These are phyloP conservation scores for Pygoscelis antarcticus DNA, from an alignment of 2,113 vertebrate species.

Conservation along the genomic window DNA sequence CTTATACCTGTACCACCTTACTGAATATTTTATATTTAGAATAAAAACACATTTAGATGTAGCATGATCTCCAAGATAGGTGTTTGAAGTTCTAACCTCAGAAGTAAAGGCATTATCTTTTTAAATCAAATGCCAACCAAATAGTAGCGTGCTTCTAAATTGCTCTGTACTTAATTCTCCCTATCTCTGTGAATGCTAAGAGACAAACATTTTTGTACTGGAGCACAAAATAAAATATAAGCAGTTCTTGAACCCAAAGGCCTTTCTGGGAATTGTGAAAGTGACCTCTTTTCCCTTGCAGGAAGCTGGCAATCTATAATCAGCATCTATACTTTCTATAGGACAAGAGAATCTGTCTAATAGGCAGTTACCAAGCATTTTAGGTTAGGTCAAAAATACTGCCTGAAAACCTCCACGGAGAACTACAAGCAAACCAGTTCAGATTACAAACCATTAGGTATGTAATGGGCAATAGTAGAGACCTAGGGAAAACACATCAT, in stretches of 20 bases:
- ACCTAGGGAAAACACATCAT: not conserved
- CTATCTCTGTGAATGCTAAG: not conserved
- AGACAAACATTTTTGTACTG: not conserved
- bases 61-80: not conserved
- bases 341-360: not conserved
- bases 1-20: not conserved
- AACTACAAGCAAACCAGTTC: not conserved
- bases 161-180: not conserved
- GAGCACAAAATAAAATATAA: not conserved
- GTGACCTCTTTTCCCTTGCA: not conserved
- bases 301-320: not conserved
- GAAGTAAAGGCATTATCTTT: not conserved
- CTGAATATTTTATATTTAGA: not conserved
- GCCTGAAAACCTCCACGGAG: not conserved
- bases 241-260: not conserved
- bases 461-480: not conserved
- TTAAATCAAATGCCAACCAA: not conserved
- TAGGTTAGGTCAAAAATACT: not conserved
- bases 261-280: not conserved
- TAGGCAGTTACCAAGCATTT: not conserved
- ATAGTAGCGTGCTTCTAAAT: not conserved
- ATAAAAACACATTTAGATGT: not conserved
- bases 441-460: not conserved
- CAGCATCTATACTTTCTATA: not conserved
- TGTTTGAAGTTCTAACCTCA: not conserved